Conservation (phyloP, 2,888 invertebrate genomes). For the Steinernema hermaphroditum region DNA sequence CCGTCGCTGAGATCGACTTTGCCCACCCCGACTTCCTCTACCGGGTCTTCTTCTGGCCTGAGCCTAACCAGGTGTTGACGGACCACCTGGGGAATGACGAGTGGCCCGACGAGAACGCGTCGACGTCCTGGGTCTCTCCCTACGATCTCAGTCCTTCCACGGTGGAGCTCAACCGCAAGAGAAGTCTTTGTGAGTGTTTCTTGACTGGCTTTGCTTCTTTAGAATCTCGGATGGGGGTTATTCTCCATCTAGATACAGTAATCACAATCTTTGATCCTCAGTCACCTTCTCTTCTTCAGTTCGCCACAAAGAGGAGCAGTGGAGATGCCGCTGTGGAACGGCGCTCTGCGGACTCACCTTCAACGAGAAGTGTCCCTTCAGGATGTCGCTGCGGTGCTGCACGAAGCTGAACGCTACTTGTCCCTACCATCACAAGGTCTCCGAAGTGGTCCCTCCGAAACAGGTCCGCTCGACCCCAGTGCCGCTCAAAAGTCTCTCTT, state of each 20-base stretch:
- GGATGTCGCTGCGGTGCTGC: slow-evolving; percentile 5
- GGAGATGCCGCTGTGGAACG: slow-evolving; percentile 16
- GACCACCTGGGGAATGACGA: slow-evolving; percentile 11
- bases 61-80: neutral
- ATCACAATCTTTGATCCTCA: too few species aligned
- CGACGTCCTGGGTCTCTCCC: slow-evolving; percentile 8
- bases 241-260: too few species aligned
- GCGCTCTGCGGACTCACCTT: neutral
- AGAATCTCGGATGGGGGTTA: too few species aligned
- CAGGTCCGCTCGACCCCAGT: too few species aligned
- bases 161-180: slow-evolving; percentile 1
- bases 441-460: neutral
- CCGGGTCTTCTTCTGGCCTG: slow-evolving; percentile 9
- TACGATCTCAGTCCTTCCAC: neutral
- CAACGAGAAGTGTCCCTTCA: slow-evolving; percentile 9
- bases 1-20: slow-evolving; percentile 7
- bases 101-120: neutral
- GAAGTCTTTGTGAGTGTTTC: slow-evolving; percentile 6
- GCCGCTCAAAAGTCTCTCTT: too few species aligned
- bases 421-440: slow-evolving; percentile 5
- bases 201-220: too few species aligned
- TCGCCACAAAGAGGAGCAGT: slow-evolving; percentile 18
- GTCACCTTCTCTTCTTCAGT: neutral
- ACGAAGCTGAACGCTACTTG: slow-evolving; percentile 3
- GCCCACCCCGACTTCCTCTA: slow-evolving; percentile 23